Base-by-base conservation (phyloP, 2,113 vertebrate genomes). In the Globicephala melas region DNA sequence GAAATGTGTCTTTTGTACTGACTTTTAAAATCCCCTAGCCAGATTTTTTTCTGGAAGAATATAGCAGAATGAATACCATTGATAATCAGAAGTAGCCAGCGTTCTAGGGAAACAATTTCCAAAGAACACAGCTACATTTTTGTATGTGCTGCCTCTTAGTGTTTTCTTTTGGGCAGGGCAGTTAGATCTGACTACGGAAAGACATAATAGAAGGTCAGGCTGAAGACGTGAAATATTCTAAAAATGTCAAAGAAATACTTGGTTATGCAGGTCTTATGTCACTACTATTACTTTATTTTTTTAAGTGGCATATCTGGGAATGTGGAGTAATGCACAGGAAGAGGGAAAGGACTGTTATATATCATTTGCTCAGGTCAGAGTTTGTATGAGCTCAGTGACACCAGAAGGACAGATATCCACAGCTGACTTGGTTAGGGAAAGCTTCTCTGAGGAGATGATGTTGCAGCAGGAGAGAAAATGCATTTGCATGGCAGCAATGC, bases 21-120 rank as follows among this genome's bases (percentile, higher is more conserved):
- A 92, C 71, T 87, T 94, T 97, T 83, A 14, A 81, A 91, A 94
- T 94, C 89, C 84, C 60, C 65, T 91, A 58, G 70, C 53, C 94
- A 96, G 63, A 44, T 81, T 95, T 70, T 96, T 96, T 96, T 65
- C 80, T 33, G 41, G 68, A 96, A 96, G 97, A 91, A 80, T 76
- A 81, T 26, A 95, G 62, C 60, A 73, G 33, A 58, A 91, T 93
- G 63, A 90, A 79, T 79, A 81, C 89, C 86, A 73, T 17, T 97
- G 96, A 93, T 93, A 96, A 91, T 73, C 93, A 95, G 68, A 91
- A 94, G 89, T 93, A 93, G 41, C 33, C 77, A 93, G 9, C 28
- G 47, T 92, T 86, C 89, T 83, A 91, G 55, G 38, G 77, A 95
- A 94, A 87, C 23, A 58, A 58, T 79, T 82, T 96, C 81, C 81